Percentiles rank a stretch among this genome's conserved stretches.
Evolutionary conservation across 1,140 invertebrate species (phyloP).

Genomic region (Thaumatotibia leucotreta): DNA sequence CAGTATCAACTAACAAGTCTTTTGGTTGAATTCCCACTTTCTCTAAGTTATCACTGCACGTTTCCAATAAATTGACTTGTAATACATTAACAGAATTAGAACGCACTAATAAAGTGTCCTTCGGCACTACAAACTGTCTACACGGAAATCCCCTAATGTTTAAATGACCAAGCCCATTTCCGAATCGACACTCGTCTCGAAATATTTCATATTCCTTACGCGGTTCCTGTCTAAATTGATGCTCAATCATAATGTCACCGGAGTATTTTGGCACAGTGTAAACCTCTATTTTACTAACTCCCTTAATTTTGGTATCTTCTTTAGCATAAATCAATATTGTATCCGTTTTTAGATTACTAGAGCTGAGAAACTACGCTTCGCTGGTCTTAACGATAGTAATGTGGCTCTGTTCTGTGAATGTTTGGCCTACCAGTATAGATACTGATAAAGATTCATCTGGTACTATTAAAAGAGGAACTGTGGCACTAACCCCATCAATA

Average conservation of each 20-base stretch:
- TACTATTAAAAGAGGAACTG: constrained; percentile 17
- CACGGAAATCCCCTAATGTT: background rate
- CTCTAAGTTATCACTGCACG: background rate
- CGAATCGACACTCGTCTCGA: background rate
- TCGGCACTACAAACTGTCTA: background rate
- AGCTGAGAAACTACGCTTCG: background rate
- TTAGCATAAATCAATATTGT: background rate
- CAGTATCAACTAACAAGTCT: background rate
- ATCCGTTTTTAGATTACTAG: background rate
- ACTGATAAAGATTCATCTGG: constrained; percentile 20
- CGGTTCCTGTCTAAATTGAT: background rate
- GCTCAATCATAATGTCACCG: background rate
- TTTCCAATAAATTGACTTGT: background rate
- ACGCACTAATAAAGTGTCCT: background rate
- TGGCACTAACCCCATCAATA: constrained; percentile 18
- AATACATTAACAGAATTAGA: background rate
- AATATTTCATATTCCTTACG: background rate
- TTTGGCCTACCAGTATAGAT: constrained; percentile 25
- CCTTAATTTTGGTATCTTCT: background rate
- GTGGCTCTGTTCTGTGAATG: constrained; percentile 24
- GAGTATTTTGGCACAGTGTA: background rate
- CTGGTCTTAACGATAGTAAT: constrained; percentile 18
- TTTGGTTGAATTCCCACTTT: background rate
- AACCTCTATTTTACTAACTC: background rate
- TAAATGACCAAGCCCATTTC: background rate